A percentile compares a stretch with the other conserved stretches of the same genome.
phyloP scores from a whole-genome alignment of 30 jellyfish, hydroid and myxozoan species.

The Hydractinia symbiolongicarpus region DNA sequence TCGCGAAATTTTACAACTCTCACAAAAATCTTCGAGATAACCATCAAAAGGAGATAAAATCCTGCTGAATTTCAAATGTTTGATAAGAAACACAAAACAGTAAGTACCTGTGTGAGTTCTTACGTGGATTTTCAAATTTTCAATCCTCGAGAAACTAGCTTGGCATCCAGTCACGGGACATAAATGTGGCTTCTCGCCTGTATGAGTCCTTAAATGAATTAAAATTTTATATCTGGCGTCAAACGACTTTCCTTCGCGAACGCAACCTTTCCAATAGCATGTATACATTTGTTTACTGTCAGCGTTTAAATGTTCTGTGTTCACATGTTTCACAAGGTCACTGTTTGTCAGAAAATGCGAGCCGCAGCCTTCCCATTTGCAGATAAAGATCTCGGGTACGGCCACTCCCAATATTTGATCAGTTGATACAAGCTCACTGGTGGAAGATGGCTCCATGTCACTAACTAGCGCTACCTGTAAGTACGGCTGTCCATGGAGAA shows the following conservation, averaged over 20 bases:
- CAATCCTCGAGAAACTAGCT: constrained; percentile 82
- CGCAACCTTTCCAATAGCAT: constrained; percentile 94
- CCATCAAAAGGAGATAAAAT: not conserved
- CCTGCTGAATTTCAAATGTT: not conserved
- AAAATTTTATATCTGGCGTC: constrained; percentile 92
- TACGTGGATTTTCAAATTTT: constrained; percentile 81
- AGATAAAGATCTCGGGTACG: constrained; percentile 70
- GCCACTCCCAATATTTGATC: constrained; percentile 64
- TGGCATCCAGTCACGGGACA: constrained; percentile 86
- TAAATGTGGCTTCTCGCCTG: constrained; percentile 95
- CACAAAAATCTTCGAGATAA: not conserved
- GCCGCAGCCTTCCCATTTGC: constrained; percentile 91
- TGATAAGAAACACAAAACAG: not conserved
- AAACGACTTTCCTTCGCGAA: constrained; percentile 77
- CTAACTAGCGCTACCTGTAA: constrained; percentile 28
- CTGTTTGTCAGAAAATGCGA: constrained; percentile 68
- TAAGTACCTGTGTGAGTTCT: constrained; percentile 71
- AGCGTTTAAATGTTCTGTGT: constrained; percentile 70
- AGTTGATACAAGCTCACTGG: constrained; percentile 31
- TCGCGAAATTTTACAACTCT: too few species aligned
- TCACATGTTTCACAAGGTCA: constrained; percentile 76
- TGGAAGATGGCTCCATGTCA: constrained; percentile 11
- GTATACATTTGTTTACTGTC: constrained; percentile 54
- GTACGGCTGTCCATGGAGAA: constrained; percentile 23
- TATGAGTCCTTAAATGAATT: constrained; percentile 89